A percentile compares a stretch with the other conserved stretches of the same genome.
Evolutionary conservation across 2,113 vertebrate genomes (phyloP).

Genomic region (Irena cyanogastra): DNA sequence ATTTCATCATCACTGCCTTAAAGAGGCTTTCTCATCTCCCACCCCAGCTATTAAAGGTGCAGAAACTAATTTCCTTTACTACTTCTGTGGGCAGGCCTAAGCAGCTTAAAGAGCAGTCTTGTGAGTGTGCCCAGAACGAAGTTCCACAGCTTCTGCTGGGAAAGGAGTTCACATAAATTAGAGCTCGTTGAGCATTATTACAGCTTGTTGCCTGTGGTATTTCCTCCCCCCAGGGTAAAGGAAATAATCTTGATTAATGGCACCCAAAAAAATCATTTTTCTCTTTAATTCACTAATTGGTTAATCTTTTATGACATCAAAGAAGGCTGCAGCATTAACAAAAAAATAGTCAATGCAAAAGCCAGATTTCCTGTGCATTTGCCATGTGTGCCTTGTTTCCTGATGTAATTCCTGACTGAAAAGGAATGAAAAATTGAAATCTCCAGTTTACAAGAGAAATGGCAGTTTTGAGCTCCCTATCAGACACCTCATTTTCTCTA

Average conservation of each 20-base stretch:
- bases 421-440: slow-evolving; percentile 60
- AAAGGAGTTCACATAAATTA: slow-evolving; percentile 49
- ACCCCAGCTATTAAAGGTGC: not conserved
- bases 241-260: slow-evolving; percentile 66
- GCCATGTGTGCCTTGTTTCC: slow-evolving; percentile 55
- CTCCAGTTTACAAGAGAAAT: slow-evolving; percentile 51
- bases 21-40: not conserved
- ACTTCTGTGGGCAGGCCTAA: not conserved
- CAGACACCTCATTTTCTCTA: slow-evolving; percentile 62
- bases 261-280: slow-evolving; percentile 29
- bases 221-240: slow-evolving; percentile 42
- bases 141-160: not conserved
- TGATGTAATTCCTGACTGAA: slow-evolving; percentile 54
- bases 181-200: slow-evolving; percentile 25
- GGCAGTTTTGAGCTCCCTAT: slow-evolving; percentile 36
- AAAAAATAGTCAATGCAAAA: slow-evolving; percentile 32
- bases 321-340: slow-evolving; percentile 26
- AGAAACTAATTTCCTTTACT: slow-evolving; percentile 6
- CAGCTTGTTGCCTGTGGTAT: slow-evolving; percentile 56
- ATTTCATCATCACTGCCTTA: slow-evolving; percentile 52
- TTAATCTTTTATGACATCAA: slow-evolving; percentile 60
- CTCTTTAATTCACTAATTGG: slow-evolving; percentile 52
- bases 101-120: not conserved
- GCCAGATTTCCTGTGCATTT: slow-evolving; percentile 47
- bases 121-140: not conserved